These are phyloP conservation scores for Trachurus trachurus DNA, from an alignment of 2,797 vertebrate species.

Conservation along the genomic window DNA sequence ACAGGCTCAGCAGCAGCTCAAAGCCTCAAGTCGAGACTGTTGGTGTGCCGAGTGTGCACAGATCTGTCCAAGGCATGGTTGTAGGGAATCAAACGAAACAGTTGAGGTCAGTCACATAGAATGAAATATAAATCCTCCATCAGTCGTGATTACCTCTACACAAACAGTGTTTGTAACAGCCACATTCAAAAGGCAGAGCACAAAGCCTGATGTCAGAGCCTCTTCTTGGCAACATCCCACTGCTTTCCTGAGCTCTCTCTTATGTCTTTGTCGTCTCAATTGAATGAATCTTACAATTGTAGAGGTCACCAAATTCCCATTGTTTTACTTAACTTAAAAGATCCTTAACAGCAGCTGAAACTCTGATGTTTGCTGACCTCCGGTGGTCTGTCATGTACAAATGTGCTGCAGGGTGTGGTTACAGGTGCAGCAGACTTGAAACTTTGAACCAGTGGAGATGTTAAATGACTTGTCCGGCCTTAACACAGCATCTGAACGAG, in stretches of 20 bases:
- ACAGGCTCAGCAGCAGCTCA: conserved; percentile 54
- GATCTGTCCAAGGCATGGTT: neutral
- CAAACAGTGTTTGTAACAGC: neutral
- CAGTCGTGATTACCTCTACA: neutral
- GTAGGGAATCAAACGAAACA: conserved; percentile 7
- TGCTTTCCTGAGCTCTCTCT: neutral
- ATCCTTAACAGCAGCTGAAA: neutral
- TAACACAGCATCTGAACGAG: neutral
- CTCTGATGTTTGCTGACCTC: neutral
- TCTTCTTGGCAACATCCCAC: neutral
- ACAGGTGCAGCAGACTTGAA: neutral
- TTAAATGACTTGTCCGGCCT: neutral
- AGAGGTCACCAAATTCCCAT: neutral
- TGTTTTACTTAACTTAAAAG: too few species aligned
- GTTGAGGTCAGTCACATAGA: conserved; percentile 10
- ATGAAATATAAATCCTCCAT: neutral
- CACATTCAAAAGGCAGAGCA: neutral
- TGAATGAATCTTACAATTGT: neutral
- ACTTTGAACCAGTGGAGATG: neutral
- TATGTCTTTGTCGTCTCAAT: neutral
- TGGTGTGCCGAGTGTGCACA: conserved; percentile 25
- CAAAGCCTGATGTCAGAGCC: neutral
- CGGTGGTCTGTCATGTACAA: neutral
- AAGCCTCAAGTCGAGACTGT: conserved; percentile 44
- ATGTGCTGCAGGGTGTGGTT: neutral